A percentile compares a stretch with the other conserved stretches of the same genome.
Conservation (phyloP, 2,113 vertebrate species). For the Stomatorhinus ivindoensis region DNA sequence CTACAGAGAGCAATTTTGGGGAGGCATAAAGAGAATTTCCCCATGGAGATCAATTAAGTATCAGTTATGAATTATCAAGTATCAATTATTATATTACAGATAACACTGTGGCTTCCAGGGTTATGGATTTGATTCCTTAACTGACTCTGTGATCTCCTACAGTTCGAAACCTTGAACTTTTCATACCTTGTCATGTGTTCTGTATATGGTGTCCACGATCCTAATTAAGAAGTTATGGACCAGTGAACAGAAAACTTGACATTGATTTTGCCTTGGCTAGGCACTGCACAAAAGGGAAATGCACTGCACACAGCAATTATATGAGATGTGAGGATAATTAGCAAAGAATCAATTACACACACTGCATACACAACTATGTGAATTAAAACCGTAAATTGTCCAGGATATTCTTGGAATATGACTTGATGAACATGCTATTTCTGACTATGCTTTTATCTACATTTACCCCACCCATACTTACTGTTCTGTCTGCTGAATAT, state of each 20-base stretch:
- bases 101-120: not conserved
- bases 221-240: not conserved
- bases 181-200: not conserved
- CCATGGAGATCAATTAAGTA: not conserved
- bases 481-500: not conserved
- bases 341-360: not conserved
- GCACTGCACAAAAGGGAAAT: not conserved
- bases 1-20: no score
- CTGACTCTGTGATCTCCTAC: not conserved
- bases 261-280: not conserved
- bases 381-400: not conserved
- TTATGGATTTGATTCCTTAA: not conserved
- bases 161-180: not conserved
- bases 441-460: not conserved
- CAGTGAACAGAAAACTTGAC: not conserved
- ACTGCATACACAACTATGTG: not conserved
- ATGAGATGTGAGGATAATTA: not conserved
- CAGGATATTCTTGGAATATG: not conserved
- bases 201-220: not conserved
- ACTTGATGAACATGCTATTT: not conserved
- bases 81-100: not conserved
- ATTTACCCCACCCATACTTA: not conserved
- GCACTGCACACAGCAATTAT: not conserved
- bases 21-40: no score
- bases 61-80: not conserved